Conservation (phyloP, 2,113 vertebrate genomes). For the Corythaeola cristata region DNA sequence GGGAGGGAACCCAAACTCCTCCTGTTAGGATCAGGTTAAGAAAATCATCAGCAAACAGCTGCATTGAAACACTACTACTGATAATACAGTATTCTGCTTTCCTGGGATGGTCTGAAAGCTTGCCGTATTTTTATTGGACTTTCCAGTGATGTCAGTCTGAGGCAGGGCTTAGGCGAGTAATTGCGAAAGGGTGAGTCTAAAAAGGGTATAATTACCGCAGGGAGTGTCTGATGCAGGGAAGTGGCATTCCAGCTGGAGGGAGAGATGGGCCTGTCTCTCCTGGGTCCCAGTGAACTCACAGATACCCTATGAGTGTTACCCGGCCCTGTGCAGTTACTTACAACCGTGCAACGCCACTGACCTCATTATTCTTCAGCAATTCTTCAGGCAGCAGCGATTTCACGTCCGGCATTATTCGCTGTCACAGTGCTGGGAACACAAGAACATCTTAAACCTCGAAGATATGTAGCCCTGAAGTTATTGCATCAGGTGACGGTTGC, state of each 20-base stretch:
- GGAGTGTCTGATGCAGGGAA: constrained; percentile 66
- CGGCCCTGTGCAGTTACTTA: not conserved
- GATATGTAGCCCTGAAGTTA: not conserved
- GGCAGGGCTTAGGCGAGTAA: constrained; percentile 37
- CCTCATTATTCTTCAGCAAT: constrained; percentile 16
- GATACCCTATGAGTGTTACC: not conserved
- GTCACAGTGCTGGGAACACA: not conserved
- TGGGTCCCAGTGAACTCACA: not conserved
- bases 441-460: not conserved
- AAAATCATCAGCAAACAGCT: not conserved
- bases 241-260: constrained; percentile 5
- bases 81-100: not conserved
- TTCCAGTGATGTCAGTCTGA: constrained; percentile 64
- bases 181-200: constrained; percentile 51
- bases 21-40: constrained; percentile 14
- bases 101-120: constrained; percentile 14
- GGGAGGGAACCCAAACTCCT: not conserved
- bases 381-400: not conserved
- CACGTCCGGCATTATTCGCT: rapidly evolving
- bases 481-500: constrained; percentile 60
- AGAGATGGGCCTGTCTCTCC: not conserved
- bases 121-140: constrained; percentile 52
- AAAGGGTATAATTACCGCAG: constrained; percentile 52
- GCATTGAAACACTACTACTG: not conserved
- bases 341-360: not conserved